Evolutionary conservation across 1,140 invertebrate species (phyloP).

Genomic region (Pseudomyrmex flavicornis): DNA sequence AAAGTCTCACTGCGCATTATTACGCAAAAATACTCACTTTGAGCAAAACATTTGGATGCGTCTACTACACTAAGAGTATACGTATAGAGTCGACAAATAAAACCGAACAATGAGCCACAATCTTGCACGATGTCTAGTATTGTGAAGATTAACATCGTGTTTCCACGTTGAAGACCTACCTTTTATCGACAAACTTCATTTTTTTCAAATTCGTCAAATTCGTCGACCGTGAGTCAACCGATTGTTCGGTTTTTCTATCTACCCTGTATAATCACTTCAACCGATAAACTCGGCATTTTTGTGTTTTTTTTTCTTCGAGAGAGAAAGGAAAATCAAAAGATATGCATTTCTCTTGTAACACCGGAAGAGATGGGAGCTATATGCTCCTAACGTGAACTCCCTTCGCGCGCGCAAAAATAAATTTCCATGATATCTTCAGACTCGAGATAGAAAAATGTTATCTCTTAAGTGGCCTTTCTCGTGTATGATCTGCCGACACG

Average conservation of each 20-base stretch:
- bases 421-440: conserved; percentile 28
- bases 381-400: conserved; percentile 46
- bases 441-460: conserved; percentile 27
- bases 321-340: conserved; percentile 59
- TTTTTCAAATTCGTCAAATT: not conserved
- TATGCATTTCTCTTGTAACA: conserved; percentile 71
- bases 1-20: conserved; percentile 66
- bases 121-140: conserved; percentile 23
- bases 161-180: not conserved
- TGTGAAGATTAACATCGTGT: not conserved
- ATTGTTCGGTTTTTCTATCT: conserved; percentile 55
- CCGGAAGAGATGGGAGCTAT: conserved; percentile 36
- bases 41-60: conserved; percentile 77
- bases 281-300: conserved; percentile 27
- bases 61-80: conserved; percentile 68
- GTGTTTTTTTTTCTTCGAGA: conserved; percentile 12
- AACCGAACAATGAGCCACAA: conserved; percentile 49
- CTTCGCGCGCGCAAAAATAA: conserved; percentile 52
- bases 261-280: conserved; percentile 63
- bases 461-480: conserved; percentile 22
- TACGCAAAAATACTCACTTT: conserved; percentile 74
- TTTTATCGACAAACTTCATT: not conserved
- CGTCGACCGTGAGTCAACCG: not conserved
- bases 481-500: not conserved
- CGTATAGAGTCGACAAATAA: conserved; percentile 52